Base-by-base conservation (phyloP, 2,888 invertebrate genomes). In the Oscheius sp. region DNA sequence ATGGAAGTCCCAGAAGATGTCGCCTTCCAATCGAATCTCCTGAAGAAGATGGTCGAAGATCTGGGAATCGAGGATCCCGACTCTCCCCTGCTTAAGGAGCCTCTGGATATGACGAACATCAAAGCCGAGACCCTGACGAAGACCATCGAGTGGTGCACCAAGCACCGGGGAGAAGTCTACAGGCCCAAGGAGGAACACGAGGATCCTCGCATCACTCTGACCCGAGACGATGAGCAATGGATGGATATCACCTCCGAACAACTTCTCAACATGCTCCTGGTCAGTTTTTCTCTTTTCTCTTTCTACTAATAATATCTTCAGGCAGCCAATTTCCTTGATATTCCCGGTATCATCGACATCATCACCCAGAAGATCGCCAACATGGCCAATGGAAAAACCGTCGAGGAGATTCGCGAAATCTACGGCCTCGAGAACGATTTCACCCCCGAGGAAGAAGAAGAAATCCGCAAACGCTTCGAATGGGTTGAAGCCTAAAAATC, bases 351-450 rank as follows among this genome's bases (percentile, higher is more conserved):
- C 33, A 55, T 55, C 10, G 55, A 55, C 31, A 55, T 55, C 34
- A 33, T 55, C 15, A 55, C 55, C n/a, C 55, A 55, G 33, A 55
- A 55, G n/a, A 33, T 55, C 15, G 55, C 55, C 55, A 55, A 55
- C 33, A 55, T 55, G 55, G 37, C 37, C 34, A 33, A n/a, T 1
- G 55, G 55, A 2, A 55, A 55, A 20, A 33, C 33, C 15, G 55
- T 55, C 17, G 55, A 55, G 20, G 34, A 55, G 34, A n/a, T 55
- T 8, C 33, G 55, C 3, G 34, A 31, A 20, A 4, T 55, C 33
- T 55, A 55, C 55, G 4, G 55, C 3, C 37, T 55, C 1, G 34
- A 31, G 34, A 55, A 55, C 25, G 55, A 55, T 25, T 55, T 55
- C 37, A 55, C 55, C 20, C 4, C 55, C 8, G 33, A 55, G 20